Base-by-base conservation (phyloP, 2,113 vertebrate species). In the Microtus richardsoni region DNA sequence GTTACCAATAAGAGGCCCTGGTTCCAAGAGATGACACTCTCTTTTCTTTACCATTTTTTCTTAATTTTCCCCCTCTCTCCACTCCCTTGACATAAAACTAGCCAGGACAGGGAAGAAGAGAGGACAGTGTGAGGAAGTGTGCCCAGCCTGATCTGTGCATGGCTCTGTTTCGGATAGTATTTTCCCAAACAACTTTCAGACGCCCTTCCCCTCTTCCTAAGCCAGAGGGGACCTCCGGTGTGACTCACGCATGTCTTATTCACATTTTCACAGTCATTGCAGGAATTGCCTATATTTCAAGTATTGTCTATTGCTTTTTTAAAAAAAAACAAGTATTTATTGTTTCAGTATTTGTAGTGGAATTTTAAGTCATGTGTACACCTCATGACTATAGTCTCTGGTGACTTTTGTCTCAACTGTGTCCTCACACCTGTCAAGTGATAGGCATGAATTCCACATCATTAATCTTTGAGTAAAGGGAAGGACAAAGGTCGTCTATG, bases 181-280 rank as follows among this genome's bases (percentile, higher is more conserved):
- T 44, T 88, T 96, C 58, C 28, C 62, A 44, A 95, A 71, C 77
- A 88, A 95, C 89, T 96, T 80, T 82, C 84, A 96, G 62, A 94
- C 19, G 19, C 12, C 49, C 14, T 33, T 73, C 21, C 1, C 17
- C 78, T 16, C 78, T 80, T 70, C 66, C 94, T 77, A 66, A 91
- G 11, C 36, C 75, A 28, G 17, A 44, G 58, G n/a, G 71, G 58
- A 30, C 83, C 24, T 91, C 33, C 75, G 49, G 6, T 26, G 41
- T 64, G 49, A 77, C 21, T 73, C 47, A 19, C 66, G 79, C 30
- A 62, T 64, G 7, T 91, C 58, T 11, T 88, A 16, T 9, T 92
- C 26, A 82, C 88, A 82, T 58, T 24, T 16, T 91, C 70, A 33
- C 39, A 78, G 16, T 73, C 44, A 84, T 30, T 66, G 68, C 73